Evolutionary conservation across 1,140 invertebrate genomes (phyloP).

Genomic region (Brachionus asplanchnoidis): DNA sequence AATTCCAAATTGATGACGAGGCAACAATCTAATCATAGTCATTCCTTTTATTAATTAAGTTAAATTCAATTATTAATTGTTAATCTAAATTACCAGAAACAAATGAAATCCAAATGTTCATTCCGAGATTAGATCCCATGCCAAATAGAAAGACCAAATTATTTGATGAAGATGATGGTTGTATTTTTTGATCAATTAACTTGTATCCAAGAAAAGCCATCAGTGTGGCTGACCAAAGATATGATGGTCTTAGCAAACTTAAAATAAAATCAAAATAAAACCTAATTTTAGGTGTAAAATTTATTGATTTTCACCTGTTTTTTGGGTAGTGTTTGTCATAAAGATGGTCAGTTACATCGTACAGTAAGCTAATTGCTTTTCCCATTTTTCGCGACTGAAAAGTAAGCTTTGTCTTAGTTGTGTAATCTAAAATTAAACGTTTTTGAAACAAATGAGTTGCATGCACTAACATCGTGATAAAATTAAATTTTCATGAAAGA

Average conservation of each 20-base stretch:
- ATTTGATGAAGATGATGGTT: background rate
- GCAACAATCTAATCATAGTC: slow-evolving; percentile 28
- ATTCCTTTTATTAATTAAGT: background rate
- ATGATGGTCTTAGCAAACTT: background rate
- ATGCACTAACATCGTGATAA: slow-evolving; percentile 20
- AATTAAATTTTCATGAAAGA: background rate
- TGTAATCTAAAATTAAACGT: slow-evolving; percentile 19
- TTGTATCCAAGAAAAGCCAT: background rate
- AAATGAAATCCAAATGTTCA: slow-evolving; percentile 25
- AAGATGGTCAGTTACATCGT: background rate
- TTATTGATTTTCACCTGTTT: background rate
- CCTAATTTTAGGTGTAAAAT: background rate
- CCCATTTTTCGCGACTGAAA: background rate
- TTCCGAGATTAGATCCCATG: slow-evolving; percentile 2
- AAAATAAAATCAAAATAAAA: background rate
- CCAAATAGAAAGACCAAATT: background rate
- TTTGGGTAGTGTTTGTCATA: slow-evolving; percentile 14
- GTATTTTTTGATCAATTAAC: background rate
- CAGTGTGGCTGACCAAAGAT: background rate
- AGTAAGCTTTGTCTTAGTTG: background rate
- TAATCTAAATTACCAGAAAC: background rate
- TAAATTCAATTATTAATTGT: background rate
- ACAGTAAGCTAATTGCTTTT: slow-evolving; percentile 9
- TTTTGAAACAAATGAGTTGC: background rate
- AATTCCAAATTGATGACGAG: slow-evolving; percentile 35